Percentiles rank a stretch among this genome's conserved stretches.
Conservation (phyloP, 2,797 vertebrate species). For the Pangasius mekongensis region DNA sequence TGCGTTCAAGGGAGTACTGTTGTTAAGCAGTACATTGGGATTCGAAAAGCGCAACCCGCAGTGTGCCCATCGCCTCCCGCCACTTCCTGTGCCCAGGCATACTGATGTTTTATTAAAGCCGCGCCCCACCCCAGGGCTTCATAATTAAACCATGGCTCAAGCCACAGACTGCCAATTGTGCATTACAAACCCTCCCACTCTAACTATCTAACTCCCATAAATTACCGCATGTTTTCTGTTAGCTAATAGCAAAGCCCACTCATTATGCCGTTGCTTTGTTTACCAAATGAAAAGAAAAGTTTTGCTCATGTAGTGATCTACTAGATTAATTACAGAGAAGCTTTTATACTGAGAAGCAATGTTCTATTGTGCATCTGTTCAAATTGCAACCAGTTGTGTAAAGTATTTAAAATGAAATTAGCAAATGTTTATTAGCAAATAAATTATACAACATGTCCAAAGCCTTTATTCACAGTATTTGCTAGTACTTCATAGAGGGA, state of each 20-base stretch:
- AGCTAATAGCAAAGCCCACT: conserved; percentile 44
- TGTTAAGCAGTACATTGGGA: conserved; percentile 55
- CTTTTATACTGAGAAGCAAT: neutral
- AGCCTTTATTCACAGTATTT: neutral
- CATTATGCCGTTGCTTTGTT: conserved; percentile 39
- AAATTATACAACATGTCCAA: neutral
- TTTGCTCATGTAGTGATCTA: conserved; percentile 34
- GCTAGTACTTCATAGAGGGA: neutral
- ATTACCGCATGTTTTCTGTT: conserved; percentile 45
- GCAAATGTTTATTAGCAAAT: neutral
- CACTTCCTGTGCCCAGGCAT: conserved; percentile 53
- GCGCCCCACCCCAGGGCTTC: conserved; percentile 49
- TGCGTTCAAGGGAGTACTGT: conserved; percentile 26
- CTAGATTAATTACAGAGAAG: conserved; percentile 31
- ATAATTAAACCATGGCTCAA: conserved; percentile 59
- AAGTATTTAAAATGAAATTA: neutral
- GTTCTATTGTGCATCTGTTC: neutral
- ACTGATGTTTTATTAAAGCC: conserved; percentile 64
- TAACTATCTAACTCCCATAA: conserved; percentile 31
- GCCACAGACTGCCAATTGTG: conserved; percentile 48
- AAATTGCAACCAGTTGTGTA: neutral
- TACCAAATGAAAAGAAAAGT: conserved; percentile 36
- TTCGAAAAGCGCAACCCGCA: conserved; percentile 45
- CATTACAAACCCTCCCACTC: conserved; percentile 15
- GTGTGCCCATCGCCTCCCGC: conserved; percentile 29